A percentile compares a stretch with the other conserved stretches of the same genome.
Conservation (phyloP, 2,113 vertebrate genomes). For the Gobiocypris rarus region DNA sequence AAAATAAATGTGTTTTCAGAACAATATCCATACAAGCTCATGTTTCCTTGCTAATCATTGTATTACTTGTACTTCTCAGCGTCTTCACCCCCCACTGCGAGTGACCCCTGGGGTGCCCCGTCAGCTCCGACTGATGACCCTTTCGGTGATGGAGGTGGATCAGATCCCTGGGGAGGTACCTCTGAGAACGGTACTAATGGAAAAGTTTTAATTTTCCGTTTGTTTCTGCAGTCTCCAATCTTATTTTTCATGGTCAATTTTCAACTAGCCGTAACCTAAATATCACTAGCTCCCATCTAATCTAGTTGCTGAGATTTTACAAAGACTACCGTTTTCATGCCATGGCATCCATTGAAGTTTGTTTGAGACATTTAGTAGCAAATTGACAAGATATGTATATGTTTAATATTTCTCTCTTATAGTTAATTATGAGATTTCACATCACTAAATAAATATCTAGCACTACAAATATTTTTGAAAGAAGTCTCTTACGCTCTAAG, state of each 20-base stretch:
- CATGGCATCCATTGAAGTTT: not conserved
- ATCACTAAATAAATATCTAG: not conserved
- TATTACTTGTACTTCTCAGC: constrained; percentile 34
- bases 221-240: not conserved
- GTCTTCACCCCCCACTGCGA: constrained; percentile 60
- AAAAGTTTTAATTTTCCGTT: constrained; percentile 50
- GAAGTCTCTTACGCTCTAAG: no score
- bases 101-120: constrained; percentile 75
- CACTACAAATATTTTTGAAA: no score
- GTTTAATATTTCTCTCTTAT: not conserved
- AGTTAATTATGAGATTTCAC: not conserved
- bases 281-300: not conserved
- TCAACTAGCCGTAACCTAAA: not conserved
- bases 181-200: constrained; percentile 52
- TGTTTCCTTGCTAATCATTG: not conserved
- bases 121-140: constrained; percentile 66
- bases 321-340: not conserved
- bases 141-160: constrained; percentile 68
- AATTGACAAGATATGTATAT: not conserved
- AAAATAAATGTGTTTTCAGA: not conserved
- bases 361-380: not conserved
- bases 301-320: not conserved
- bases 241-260: not conserved
- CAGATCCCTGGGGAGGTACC: constrained; percentile 72
- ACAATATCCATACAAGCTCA: not conserved